Evolutionary conservation across 2,888 invertebrate species (phyloP), one percentile per base, ranked within the genome.

Genomic region (Plemyria rubiginata): DNA sequence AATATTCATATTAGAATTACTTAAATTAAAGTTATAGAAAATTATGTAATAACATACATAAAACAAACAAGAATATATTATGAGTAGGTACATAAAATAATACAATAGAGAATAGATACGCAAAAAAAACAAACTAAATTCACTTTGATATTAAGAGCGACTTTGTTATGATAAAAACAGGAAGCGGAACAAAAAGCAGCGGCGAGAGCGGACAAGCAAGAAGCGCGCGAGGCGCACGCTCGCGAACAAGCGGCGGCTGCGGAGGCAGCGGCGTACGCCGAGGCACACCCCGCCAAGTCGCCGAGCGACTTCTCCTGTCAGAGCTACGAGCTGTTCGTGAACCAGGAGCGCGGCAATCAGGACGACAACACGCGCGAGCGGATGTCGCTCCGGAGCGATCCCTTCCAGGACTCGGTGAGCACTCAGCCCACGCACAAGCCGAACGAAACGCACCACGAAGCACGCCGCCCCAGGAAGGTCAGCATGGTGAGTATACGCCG

Each of bases 261-360:
- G 0, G 95, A 95, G 58, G 95, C 94, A 40, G 95, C 94, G 46
- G 94, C 94, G 28, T 93, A 94, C 80, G 90, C 88, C n/a, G 93
- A 88, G 62, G 94, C 94, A 45, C 95, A 94, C 60, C 94, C 96
- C 68, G 96, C 96, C 72, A 98, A 98, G 89, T 98, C 98, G 60
- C 98, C 98, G 53, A 98, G 98, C 70, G 97, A 97, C 87, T 96
- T 96, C 88, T 98, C 98, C 67, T 97, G 97, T 87, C 96, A 96
- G 86, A 98, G 98, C 89, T 98, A 98, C 94, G 98, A 98, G 92
- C 94, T 97, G 75, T 98, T 97, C 92, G 96, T 97, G 74, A 96
- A 96, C 80, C 97, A 97, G 86, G 97, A 97, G 81, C 97, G 96
- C 79, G 97, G 96, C 79, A 96, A 96, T 88, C 96, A 96, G 82